Percentiles rank a stretch among this genome's conserved stretches.
Evolutionary conservation across 2,888 invertebrate species (phyloP).

Genomic region (Lepidocyrtinus sp.): DNA sequence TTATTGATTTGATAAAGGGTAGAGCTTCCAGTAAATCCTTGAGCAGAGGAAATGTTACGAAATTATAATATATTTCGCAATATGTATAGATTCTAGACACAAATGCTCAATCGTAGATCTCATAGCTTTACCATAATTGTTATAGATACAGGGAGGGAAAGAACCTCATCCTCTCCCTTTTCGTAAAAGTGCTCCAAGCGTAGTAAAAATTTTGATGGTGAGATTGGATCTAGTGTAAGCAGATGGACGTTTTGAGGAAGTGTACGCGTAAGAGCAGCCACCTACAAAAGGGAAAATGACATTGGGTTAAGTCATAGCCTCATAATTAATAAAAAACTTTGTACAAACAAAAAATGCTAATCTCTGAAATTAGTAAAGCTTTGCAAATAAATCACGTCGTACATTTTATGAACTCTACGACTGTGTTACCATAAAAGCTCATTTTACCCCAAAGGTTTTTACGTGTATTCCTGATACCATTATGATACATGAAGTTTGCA

Average conservation of each 20-base stretch:
- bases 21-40: conserved; percentile 77
- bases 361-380: background rate
- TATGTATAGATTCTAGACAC: background rate
- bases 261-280: conserved; percentile 6
- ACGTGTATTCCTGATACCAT: too few species aligned
- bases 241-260: conserved; percentile 83
- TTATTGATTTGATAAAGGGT: conserved; percentile 74
- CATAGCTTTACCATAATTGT: conserved; percentile 75
- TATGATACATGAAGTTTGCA: too few species aligned
- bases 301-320: background rate
- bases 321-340: background rate
- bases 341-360: background rate
- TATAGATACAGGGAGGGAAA: conserved; percentile 76
- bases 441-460: too few species aligned
- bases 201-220: conserved; percentile 77
- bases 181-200: conserved; percentile 86
- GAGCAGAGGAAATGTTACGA: conserved; percentile 23
- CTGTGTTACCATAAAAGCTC: too few species aligned
- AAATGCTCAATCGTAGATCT: background rate
- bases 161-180: conserved; percentile 76
- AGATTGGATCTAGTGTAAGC: conserved; percentile 82
- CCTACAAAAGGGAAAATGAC: conserved; percentile 21
- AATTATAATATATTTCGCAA: background rate
- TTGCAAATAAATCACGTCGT: too few species aligned
- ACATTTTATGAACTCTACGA: too few species aligned